Evolutionary conservation across 92 coral and sea anemone genomes (phyloP).

Genomic region (Umimayanthus chanpuru): DNA sequence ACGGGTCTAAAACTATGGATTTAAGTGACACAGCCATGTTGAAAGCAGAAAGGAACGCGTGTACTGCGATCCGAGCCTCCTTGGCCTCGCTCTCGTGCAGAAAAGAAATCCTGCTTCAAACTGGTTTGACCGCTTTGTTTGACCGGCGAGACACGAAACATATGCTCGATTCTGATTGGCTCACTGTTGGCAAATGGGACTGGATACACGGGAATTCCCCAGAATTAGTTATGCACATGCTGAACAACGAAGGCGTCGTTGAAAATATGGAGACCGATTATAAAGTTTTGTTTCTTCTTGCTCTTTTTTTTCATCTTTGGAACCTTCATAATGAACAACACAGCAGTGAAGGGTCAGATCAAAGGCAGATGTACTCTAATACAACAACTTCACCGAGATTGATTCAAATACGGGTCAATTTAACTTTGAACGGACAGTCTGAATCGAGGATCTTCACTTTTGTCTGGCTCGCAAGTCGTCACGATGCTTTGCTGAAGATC

Average conservation of each 20-base stretch:
- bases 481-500: neutral
- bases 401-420: neutral
- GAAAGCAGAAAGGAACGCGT: conserved; percentile 45
- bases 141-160: neutral
- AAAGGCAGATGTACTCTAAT: neutral
- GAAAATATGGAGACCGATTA: neutral
- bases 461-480: neutral
- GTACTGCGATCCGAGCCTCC: conserved; percentile 16
- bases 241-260: too few relatives aligned
- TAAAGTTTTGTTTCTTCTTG: neutral
- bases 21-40: conserved; percentile 61
- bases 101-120: neutral
- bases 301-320: neutral
- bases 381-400: neutral
- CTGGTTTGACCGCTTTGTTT: neutral
- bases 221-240: too few relatives aligned
- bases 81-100: conserved; percentile 71
- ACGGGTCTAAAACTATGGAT: conserved; percentile 16
- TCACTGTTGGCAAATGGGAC: neutral
- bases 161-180: neutral
- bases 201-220: neutral
- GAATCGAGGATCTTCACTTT: neutral
- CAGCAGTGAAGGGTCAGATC: neutral
- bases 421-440: neutral
- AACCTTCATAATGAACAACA: neutral